phyloP scores from a whole-genome alignment of 1,140 invertebrate genomes.

The Brachionus angularis region DNA sequence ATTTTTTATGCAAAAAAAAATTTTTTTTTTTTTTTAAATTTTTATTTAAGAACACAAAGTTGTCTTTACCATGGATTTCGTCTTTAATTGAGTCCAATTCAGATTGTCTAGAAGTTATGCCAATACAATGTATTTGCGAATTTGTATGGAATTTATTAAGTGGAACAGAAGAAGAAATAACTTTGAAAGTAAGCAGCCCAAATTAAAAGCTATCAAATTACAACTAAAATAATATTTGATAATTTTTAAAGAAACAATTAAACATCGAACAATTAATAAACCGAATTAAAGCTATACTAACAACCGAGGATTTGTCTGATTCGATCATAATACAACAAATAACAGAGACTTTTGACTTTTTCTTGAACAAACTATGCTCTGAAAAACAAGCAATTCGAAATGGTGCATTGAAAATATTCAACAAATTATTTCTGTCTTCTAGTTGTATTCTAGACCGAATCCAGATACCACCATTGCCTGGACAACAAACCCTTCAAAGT shows the following conservation, averaged over 20 bases:
- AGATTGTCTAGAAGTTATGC: conserved; percentile 77
- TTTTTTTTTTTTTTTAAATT: not conserved
- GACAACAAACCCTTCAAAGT: not conserved
- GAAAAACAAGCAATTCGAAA: not conserved
- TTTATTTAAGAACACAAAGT: no score
- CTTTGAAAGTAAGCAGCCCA: not conserved
- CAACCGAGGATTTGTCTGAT: not conserved
- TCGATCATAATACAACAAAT: conserved; percentile 7
- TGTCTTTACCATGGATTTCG: conserved; percentile 92
- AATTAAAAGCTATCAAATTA: not conserved
- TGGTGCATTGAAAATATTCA: conserved; percentile 16
- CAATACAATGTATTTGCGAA: conserved; percentile 91
- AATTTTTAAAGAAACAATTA: conserved; percentile 13
- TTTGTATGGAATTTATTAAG: conserved; percentile 64
- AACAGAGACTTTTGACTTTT: conserved; percentile 9
- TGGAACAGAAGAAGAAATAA: conserved; percentile 23
- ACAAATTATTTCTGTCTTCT: not conserved
- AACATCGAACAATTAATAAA: conserved; percentile 22
- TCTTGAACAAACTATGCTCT: conserved; percentile 14
- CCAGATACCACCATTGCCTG: not conserved
- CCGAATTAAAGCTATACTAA: conserved; percentile 17
- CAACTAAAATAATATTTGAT: not conserved
- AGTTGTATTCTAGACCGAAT: not conserved
- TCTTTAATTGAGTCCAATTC: conserved; percentile 82
- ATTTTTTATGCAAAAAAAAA: conserved; percentile 20